These are phyloP conservation scores for Campopleginae sp. DNA, from an alignment of 2,888 invertebrate genomes.

Conservation along the genomic window DNA sequence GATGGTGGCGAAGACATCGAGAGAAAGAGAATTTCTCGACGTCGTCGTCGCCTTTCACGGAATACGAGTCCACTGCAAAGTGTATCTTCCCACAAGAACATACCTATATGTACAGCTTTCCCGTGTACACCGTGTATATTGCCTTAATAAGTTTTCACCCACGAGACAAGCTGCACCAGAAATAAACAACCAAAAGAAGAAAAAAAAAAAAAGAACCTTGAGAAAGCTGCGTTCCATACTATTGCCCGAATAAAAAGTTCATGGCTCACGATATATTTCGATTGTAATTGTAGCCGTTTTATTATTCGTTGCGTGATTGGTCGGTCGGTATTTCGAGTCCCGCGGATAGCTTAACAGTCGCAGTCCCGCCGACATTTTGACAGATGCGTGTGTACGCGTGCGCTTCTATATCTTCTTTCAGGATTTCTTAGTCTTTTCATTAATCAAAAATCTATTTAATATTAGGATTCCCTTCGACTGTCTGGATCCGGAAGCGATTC, in stretches of 20 bases:
- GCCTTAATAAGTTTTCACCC: constrained; percentile 70
- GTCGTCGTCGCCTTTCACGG: constrained; percentile 36
- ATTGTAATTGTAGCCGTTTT: too few relatives aligned
- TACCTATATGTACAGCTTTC: constrained; percentile 24
- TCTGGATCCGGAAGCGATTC: too few relatives aligned
- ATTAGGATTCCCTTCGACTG: too few relatives aligned
- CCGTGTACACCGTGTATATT: constrained; percentile 54
- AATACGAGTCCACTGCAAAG: constrained; percentile 21
- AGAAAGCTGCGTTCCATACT: constrained; percentile 17
- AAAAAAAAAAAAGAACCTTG: neutral
- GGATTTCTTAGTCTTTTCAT: too few relatives aligned
- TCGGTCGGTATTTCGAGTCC: too few relatives aligned
- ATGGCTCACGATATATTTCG: too few relatives aligned
- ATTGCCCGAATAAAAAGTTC: constrained; percentile 4
- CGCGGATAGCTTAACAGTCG: too few relatives aligned
- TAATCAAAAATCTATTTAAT: too few relatives aligned
- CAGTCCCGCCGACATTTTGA: too few relatives aligned
- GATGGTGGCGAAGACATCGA: constrained; percentile 65
- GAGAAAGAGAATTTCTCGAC: constrained; percentile 58
- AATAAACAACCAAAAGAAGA: constrained; percentile 9
- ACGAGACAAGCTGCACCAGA: constrained; percentile 50
- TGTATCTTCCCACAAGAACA: constrained; percentile 15
- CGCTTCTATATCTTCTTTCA: too few relatives aligned
- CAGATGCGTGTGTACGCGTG: too few relatives aligned
- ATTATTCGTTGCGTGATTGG: too few relatives aligned